phyloP scores from a whole-genome alignment of 2,797 vertebrate species.

The Catharus ustulatus region DNA sequence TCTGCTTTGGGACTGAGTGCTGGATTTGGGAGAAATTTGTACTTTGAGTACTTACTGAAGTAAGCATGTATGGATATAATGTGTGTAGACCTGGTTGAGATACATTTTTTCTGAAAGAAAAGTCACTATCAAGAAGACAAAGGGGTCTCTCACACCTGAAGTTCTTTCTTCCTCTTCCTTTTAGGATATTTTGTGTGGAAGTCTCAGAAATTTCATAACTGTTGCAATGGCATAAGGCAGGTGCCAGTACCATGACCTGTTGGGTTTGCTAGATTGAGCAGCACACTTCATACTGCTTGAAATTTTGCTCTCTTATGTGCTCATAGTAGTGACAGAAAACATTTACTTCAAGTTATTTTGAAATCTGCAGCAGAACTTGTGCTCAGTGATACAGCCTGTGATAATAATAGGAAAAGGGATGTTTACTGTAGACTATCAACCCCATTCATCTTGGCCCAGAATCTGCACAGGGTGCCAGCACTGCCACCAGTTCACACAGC shows the following conservation, averaged over 20 bases:
- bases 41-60: not conserved
- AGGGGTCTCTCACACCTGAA: not conserved
- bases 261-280: not conserved
- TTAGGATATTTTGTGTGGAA: not conserved
- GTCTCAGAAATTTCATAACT: not conserved
- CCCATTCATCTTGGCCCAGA: not conserved
- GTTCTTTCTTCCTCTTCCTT: not conserved
- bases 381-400: not conserved
- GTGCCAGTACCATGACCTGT: not conserved
- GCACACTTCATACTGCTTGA: not conserved
- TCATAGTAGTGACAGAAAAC: not conserved
- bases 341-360: constrained; percentile 30
- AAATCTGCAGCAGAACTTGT: constrained; percentile 13
- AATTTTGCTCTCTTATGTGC: not conserved
- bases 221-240: not conserved
- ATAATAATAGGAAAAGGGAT: constrained; percentile 45
- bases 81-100: not conserved
- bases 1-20: not conserved
- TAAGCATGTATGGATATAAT: not conserved
- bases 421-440: constrained; percentile 21
- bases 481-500: constrained; percentile 27
- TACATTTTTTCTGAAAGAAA: not conserved
- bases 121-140: not conserved
- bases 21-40: not conserved
- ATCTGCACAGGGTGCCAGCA: not conserved